Percentiles rank a stretch among this genome's conserved stretches.
These are phyloP conservation scores for Himantopus leucocephalus DNA, from an alignment of 2,113 vertebrate species.

Conservation along the genomic window DNA sequence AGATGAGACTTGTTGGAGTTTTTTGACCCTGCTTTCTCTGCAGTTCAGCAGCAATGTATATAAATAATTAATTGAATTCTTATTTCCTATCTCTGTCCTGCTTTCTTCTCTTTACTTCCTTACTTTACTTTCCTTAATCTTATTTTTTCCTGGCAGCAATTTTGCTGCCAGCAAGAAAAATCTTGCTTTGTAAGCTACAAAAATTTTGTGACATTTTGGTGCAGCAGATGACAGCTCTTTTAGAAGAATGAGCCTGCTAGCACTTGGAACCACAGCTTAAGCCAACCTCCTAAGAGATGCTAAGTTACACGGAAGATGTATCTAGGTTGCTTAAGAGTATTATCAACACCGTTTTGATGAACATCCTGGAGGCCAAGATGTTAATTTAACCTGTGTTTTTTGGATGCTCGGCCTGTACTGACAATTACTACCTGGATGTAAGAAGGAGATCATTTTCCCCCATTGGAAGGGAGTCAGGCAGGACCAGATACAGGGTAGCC, in stretches of 20 bases:
- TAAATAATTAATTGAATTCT: not conserved
- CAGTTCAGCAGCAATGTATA: not conserved
- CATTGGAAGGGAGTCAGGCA: not conserved
- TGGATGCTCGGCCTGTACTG: not conserved
- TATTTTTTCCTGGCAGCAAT: not conserved
- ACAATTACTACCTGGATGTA: not conserved
- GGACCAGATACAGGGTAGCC: not conserved
- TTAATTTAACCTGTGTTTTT: not conserved
- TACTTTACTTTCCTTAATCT: not conserved
- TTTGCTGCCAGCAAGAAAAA: too few relatives aligned
- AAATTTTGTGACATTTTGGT: not conserved
- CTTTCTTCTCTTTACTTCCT: not conserved
- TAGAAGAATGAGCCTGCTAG: not conserved
- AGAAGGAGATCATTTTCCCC: not conserved
- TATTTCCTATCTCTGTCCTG: not conserved
- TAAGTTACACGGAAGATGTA: accelerated
- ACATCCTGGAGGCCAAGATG: not conserved
- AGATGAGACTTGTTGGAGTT: not conserved
- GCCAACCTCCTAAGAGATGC: not conserved
- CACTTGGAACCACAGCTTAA: not conserved
- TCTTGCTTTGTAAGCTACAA: not conserved
- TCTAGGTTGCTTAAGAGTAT: not conserved
- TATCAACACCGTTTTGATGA: not conserved
- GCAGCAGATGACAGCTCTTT: not conserved
- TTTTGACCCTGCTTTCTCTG: not conserved